Base-by-base conservation (phyloP, 2,113 vertebrate genomes). In the Plectropomus leopardus region DNA sequence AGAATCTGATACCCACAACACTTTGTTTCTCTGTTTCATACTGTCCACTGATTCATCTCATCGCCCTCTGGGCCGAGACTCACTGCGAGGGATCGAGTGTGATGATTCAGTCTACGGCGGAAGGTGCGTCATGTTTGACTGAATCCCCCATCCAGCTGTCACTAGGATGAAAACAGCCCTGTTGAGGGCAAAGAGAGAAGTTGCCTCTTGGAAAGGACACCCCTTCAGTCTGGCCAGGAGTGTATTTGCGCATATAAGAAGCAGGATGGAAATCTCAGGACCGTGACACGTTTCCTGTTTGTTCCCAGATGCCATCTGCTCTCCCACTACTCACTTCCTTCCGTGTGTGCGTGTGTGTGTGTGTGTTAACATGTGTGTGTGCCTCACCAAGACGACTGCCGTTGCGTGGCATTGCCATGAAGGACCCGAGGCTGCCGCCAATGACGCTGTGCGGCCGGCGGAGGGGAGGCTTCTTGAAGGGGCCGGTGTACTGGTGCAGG, bases 371-470 rank as follows among this genome's bases (percentile, higher is more conserved):
- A 32, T 16, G 44, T 34, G 55, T 40, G 59, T 54, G 47, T 34
- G 51, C 65, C 92, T 98, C 95, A 99, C 97, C 97, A 86, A 99
- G 93, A 89, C 97, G 96, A 95, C 97, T 97, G 88, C 97, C 97
- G 72, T 97, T 98, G 89, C 97, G 96, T 51, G 97, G 97, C 95
- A 98, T 97, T 75, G 96, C 95, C 96, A 98, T 97, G 92, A 98
- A 98, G 59, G 97, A 98, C 59, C 97, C 96, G 58, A 99, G 96
- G 79, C 96, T 96, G 79, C 97, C 97, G 36, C 97, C 97, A 72
- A 98, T 98, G 94, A 98, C 97, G 42, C 97, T 99, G 93, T 99
- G 98, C 1, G 98, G 98, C 93, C 98, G 96, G 85, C 97, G 95
- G 54, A 98, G 90, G 0, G 98, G 97, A 13, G 97, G 96, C 90